These are phyloP conservation scores for Sminthurinus aureus DNA, from an alignment of 2,888 invertebrate species.

Conservation along the genomic window DNA sequence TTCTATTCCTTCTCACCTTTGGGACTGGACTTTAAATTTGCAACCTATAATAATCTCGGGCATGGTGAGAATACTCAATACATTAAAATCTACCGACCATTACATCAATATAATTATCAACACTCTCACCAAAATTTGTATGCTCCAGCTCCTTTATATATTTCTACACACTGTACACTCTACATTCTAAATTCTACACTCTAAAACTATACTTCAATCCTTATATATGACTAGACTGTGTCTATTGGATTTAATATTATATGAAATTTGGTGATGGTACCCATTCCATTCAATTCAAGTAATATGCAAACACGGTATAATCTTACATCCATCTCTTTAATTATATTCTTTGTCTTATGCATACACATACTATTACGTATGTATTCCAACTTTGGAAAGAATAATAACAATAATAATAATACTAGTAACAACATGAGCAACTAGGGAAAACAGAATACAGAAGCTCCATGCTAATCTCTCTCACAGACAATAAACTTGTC, in stretches of 20 bases:
- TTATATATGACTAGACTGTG: background rate
- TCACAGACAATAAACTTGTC: slow-evolving; percentile 10
- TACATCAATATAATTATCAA: slow-evolving; percentile 11
- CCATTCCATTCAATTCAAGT: background rate
- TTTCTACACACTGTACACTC: background rate
- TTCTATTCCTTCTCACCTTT: slow-evolving; percentile 29
- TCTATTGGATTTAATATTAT: background rate
- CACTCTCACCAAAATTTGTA: background rate
- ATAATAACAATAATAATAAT: background rate
- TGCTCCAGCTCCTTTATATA: background rate
- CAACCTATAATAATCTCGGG: slow-evolving; percentile 41
- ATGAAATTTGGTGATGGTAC: too few species aligned
- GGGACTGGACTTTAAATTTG: slow-evolving; percentile 38
- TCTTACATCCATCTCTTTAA: background rate
- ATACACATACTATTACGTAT: too few species aligned
- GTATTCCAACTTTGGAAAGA: background rate
- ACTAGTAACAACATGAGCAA: background rate
- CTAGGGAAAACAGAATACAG: slow-evolving; percentile 28
- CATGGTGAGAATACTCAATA: slow-evolving; percentile 38
- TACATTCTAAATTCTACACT: too few species aligned
- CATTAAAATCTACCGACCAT: slow-evolving; percentile 3
- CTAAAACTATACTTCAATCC: too few species aligned
- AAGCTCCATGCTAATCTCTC: slow-evolving; percentile 7
- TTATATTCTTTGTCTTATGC: too few species aligned
- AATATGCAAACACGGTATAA: background rate